Evolutionary conservation across 2,113 vertebrate species (phyloP), one percentile per base, ranked within the genome.

Genomic region (Hyaena hyaena): DNA sequence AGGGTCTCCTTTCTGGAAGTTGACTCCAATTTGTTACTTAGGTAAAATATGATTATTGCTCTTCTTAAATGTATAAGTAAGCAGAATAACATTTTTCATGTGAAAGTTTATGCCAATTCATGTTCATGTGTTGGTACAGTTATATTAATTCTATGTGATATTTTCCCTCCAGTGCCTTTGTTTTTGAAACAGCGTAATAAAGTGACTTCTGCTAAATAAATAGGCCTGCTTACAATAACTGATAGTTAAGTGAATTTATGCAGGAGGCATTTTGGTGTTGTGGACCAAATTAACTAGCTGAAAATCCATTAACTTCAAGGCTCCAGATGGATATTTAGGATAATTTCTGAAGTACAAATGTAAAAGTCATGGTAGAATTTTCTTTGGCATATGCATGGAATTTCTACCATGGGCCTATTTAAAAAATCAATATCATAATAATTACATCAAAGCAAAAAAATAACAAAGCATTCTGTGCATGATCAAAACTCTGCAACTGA

Each of bases 251-350:
- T 89, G 89, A 97, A 96, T 81, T 98, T 96, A 58, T 77, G 92
- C 28, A 24, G 95, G 65, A 69, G 93, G 77, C 89, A 96, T 94
- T 98, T 97, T 28, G 48, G 76, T 92, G 26, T 93, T 96, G 80
- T 26, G 23, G 61, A 80, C 63, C 69, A 95, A 88, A 89, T 89
- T 97, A 96, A 98, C 96, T 92, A 93, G 66, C 87, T 97, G 80
- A 93, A 98, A 98, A 97, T 88, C 87, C 96, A 98, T 95, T 96
- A 93, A 96, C 92, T 97, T 95, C 88, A 93, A 98, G 85, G 48
- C 76, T 98, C 97, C 74, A 0, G 95, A 94, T 98, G 91, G 71
- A 96, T 96, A 96, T 96, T 91, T 97, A 93, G 95, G 66, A 95
- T 93, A 97, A 96, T 98, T 96, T 97, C 96, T 97, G 84, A 98